Percentiles rank a stretch among this genome's conserved stretches.
These are phyloP conservation scores for Callaeas wilsoni DNA, from an alignment of 2,113 vertebrate species.

Conservation along the genomic window DNA sequence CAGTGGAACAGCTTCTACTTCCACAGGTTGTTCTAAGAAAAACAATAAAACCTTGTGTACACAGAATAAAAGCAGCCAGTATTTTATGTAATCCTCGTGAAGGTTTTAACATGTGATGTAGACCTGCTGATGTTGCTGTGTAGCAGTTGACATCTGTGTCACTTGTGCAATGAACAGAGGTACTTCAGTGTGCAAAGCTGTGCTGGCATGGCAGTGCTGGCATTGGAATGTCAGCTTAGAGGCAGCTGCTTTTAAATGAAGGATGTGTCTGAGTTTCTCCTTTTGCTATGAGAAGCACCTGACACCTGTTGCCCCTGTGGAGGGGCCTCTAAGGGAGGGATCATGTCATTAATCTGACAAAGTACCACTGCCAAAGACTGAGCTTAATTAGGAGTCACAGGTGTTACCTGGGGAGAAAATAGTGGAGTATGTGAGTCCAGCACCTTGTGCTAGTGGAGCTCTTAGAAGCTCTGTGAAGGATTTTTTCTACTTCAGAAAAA, in stretches of 20 bases:
- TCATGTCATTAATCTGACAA: neutral
- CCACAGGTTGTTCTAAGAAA: neutral
- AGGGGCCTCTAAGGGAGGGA: neutral
- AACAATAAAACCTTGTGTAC: neutral
- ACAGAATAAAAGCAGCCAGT: neutral
- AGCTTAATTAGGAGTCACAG: neutral
- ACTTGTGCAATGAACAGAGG: neutral
- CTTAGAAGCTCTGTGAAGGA: neutral
- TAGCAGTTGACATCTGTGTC: neutral
- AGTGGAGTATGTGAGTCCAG: accelerated
- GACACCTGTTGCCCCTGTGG: neutral
- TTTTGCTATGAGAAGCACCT: neutral
- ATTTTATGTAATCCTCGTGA: neutral
- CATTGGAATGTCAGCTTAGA: neutral
- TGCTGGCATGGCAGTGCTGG: neutral
- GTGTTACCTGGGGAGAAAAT: neutral
- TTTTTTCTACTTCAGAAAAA: neutral
- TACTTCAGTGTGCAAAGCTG: neutral
- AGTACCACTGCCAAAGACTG: accelerated
- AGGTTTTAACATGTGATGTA: neutral
- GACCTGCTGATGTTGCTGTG: neutral
- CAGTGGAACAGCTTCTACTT: neutral
- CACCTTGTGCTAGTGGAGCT: neutral
- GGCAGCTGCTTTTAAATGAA: neutral
- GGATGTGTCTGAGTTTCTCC: neutral